These are phyloP conservation scores for Caligus rogercresseyi DNA, from an alignment of 1,140 invertebrate species.

Conservation along the genomic window DNA sequence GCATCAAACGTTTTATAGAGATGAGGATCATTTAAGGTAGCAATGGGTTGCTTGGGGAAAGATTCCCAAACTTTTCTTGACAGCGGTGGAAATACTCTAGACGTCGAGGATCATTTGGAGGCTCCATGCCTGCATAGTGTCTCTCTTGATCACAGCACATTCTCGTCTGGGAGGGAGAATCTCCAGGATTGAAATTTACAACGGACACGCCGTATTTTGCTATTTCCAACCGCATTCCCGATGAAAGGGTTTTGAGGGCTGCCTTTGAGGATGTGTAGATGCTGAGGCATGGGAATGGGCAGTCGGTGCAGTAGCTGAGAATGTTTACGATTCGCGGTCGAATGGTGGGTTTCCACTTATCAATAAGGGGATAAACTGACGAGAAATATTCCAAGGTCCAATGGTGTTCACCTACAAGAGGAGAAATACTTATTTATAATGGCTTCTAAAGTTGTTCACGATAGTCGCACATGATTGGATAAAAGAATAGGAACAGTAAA, in stretches of 20 bases:
- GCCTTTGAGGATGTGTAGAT: slow-evolving; percentile 17
- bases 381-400: background rate
- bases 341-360: background rate
- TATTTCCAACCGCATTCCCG: slow-evolving; percentile 7
- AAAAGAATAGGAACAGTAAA: too few relatives aligned
- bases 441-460: too few relatives aligned
- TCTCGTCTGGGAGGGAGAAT: slow-evolving; percentile 5
- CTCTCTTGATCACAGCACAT: slow-evolving; percentile 6
- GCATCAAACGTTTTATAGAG: background rate
- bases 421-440: too few relatives aligned
- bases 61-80: background rate
- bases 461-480: too few relatives aligned
- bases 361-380: background rate
- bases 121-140: slow-evolving; percentile 8
- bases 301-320: slow-evolving; percentile 19
- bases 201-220: slow-evolving; percentile 8
- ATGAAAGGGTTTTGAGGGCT: slow-evolving; percentile 6
- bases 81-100: background rate
- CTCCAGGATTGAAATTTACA: slow-evolving; percentile 15
- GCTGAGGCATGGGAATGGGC: slow-evolving; percentile 10
- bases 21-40: background rate
- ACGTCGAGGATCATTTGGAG: background rate
- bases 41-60: background rate
- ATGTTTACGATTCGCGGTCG: slow-evolving; percentile 1
- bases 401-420: slow-evolving; percentile 9